Conservation (phyloP, 2,888 invertebrate genomes). For the Drosophila incognita region DNA sequence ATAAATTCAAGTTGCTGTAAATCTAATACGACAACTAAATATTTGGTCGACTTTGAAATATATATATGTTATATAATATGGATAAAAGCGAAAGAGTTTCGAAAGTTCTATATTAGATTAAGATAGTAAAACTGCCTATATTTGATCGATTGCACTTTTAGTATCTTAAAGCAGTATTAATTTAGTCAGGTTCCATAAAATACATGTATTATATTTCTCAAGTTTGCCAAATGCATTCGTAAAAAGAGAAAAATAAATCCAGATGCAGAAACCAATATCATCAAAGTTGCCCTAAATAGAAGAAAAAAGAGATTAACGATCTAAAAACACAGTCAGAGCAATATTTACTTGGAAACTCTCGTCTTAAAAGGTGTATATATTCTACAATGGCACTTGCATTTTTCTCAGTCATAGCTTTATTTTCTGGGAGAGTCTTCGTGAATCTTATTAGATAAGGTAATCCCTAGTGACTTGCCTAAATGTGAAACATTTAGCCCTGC, state of each 20-base stretch:
- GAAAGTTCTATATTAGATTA: background rate
- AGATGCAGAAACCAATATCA: background rate
- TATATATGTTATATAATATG: too few species aligned
- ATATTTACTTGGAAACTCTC: background rate
- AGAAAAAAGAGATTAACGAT: background rate
- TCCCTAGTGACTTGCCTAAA: background rate
- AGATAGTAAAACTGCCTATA: background rate
- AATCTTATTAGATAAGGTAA: background rate
- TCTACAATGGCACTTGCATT: background rate
- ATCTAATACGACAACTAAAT: too few species aligned
- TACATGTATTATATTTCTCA: fast-evolving
- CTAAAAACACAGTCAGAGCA: background rate
- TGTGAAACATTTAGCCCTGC: background rate
- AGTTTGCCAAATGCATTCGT: background rate
- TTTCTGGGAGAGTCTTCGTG: background rate
- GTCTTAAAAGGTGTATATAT: background rate
- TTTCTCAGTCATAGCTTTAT: background rate
- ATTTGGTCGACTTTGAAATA: too few species aligned
- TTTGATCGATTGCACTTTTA: background rate
- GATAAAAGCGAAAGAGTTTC: background rate
- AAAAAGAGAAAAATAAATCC: background rate
- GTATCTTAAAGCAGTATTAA: background rate
- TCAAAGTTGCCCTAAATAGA: background rate
- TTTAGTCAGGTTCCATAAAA: background rate
- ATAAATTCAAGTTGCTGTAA: background rate